Conservation (phyloP, 2,888 invertebrate genomes). For the Metallyticus violacea region DNA sequence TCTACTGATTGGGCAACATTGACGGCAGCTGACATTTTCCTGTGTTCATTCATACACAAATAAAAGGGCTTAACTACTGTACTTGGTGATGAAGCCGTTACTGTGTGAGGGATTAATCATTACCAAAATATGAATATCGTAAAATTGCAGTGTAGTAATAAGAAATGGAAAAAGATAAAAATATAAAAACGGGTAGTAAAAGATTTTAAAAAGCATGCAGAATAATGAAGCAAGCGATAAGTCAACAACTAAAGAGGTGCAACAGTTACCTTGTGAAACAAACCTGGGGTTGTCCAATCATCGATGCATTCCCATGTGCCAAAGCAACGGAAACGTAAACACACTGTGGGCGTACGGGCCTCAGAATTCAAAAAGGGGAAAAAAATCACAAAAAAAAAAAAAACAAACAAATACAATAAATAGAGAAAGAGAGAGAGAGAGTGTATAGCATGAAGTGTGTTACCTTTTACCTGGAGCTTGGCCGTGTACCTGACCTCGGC, state of each 20-base stretch:
- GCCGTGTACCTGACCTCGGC: conserved; percentile 77
- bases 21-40: not conserved
- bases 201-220: conserved; percentile 16
- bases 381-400: not conserved
- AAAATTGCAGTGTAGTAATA: not conserved
- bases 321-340: conserved; percentile 50
- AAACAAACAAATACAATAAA: not conserved
- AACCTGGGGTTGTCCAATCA: conserved; percentile 31
- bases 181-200: conserved; percentile 6
- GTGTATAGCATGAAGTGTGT: conserved; percentile 44
- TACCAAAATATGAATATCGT: not conserved
- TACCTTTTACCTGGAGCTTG: conserved; percentile 80
- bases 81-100: conserved; percentile 29
- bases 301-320: conserved; percentile 51
- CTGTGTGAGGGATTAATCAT: conserved; percentile 31
- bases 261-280: conserved; percentile 33
- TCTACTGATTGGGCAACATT: conserved; percentile 11
- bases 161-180: not conserved
- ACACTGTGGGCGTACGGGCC: conserved; percentile 22
- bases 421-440: conserved; percentile 26
- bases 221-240: conserved; percentile 21
- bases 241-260: conserved; percentile 32
- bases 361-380: conserved; percentile 25
- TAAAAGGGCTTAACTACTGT: conserved; percentile 29
- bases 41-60: conserved; percentile 14